These are phyloP conservation scores for Falco biarmicus DNA, from an alignment of 2,797 vertebrate species.

Conservation along the genomic window DNA sequence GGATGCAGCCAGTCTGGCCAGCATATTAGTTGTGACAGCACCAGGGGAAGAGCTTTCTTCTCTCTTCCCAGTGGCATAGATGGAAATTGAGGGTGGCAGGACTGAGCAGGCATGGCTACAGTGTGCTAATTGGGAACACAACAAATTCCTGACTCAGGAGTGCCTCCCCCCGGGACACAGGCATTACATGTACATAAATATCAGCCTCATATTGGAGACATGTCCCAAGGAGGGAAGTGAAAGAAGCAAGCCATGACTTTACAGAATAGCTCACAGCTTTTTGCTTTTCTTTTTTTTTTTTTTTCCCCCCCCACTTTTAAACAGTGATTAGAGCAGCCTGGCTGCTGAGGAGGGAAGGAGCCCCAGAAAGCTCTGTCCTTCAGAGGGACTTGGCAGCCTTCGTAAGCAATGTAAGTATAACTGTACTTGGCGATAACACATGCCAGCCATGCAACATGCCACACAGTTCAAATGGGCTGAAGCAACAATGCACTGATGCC, in stretches of 20 bases:
- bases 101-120: not conserved
- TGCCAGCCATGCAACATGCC: not conserved
- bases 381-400: not conserved
- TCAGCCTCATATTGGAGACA: not conserved
- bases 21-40: not conserved
- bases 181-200: not conserved
- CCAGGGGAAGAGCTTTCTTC: not conserved
- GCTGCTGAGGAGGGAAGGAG: not conserved
- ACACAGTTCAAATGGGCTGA: not conserved
- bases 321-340: not conserved
- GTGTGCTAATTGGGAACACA: not conserved
- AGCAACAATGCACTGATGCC: not conserved
- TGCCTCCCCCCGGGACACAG: not conserved
- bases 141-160: not conserved
- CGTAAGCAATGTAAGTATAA: too few species aligned
- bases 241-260: not conserved
- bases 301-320: not conserved
- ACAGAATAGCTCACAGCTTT: not conserved
- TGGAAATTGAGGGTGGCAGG: not conserved
- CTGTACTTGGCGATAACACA: not conserved
- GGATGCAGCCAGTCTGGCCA: not conserved
- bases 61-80: not conserved
- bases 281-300: too few species aligned
- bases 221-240: not conserved
- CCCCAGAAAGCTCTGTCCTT: not conserved